A percentile compares a stretch with the other conserved stretches of the same genome.
Conservation (phyloP, 2,797 vertebrate genomes). For the Tenualosa ilisha region DNA sequence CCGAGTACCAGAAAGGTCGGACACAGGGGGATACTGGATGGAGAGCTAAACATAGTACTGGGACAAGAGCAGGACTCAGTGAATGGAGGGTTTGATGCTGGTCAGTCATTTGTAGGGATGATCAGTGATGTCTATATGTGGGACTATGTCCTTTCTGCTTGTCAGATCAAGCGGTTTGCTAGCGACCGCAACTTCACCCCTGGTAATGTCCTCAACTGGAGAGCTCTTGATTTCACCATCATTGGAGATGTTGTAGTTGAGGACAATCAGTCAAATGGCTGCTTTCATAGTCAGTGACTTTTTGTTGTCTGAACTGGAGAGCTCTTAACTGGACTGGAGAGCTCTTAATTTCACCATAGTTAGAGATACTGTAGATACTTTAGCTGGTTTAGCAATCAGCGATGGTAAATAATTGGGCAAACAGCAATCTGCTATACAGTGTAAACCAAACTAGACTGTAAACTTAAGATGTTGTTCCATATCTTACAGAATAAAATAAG, state of each 20-base stretch:
- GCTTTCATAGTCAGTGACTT: not conserved
- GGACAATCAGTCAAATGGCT: not conserved
- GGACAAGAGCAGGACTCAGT: constrained; percentile 47
- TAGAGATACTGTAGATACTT: too few relatives aligned
- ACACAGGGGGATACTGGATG: constrained; percentile 30
- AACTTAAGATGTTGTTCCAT: too few relatives aligned
- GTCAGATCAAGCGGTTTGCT: not conserved
- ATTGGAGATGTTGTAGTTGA: not conserved
- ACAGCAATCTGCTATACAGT: too few relatives aligned
- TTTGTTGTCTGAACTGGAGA: too few relatives aligned
- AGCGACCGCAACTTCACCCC: not conserved
- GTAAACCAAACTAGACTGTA: too few relatives aligned
- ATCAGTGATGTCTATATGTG: constrained; percentile 39
- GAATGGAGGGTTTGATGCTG: constrained; percentile 38
- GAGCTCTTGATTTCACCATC: not conserved
- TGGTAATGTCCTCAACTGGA: not conserved
- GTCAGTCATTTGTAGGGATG: constrained; percentile 51
- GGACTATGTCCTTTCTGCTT: not conserved
- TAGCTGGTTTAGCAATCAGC: too few relatives aligned
- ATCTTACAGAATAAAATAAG: too few relatives aligned
- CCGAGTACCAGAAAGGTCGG: constrained; percentile 37
- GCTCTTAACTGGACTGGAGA: not conserved
- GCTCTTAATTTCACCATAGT: too few relatives aligned
- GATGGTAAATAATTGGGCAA: too few relatives aligned
- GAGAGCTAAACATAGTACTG: constrained; percentile 32